These are phyloP conservation scores for Poecile atricapillus DNA, from an alignment of 2,113 vertebrate genomes.

Conservation along the genomic window DNA sequence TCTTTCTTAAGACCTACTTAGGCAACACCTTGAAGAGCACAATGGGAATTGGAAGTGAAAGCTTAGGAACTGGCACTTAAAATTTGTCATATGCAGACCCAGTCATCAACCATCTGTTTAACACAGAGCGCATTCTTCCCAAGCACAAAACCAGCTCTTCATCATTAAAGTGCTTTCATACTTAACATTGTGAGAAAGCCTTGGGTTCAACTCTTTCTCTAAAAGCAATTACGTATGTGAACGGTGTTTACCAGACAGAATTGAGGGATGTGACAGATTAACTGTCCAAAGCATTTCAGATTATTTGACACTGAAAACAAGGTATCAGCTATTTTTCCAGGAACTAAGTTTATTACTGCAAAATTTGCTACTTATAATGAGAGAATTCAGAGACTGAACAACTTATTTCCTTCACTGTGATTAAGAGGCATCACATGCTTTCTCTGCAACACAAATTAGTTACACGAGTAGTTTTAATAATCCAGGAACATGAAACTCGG, in stretches of 20 bases:
- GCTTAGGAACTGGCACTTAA: background rate
- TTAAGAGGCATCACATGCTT: background rate
- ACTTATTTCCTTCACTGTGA: background rate
- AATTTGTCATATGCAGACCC: background rate
- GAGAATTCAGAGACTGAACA: background rate
- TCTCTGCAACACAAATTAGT: background rate
- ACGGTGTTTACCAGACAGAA: background rate
- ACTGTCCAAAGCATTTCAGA: background rate
- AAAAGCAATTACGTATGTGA: background rate
- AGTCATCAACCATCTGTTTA: background rate
- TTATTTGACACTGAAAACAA: background rate
- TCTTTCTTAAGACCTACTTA: background rate
- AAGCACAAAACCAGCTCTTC: background rate
- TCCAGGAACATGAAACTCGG: background rate
- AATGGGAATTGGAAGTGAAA: background rate
- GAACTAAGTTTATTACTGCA: background rate
- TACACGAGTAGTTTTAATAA: background rate
- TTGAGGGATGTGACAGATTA: background rate
- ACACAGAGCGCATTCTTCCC: background rate
- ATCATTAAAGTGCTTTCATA: background rate
- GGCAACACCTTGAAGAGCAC: background rate
- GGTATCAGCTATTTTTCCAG: background rate
- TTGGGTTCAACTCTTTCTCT: fast-evolving
- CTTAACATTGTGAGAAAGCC: background rate
- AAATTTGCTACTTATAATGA: background rate